Evolutionary conservation across 2,113 vertebrate genomes (phyloP).

Genomic region (Petroica traversi): DNA sequence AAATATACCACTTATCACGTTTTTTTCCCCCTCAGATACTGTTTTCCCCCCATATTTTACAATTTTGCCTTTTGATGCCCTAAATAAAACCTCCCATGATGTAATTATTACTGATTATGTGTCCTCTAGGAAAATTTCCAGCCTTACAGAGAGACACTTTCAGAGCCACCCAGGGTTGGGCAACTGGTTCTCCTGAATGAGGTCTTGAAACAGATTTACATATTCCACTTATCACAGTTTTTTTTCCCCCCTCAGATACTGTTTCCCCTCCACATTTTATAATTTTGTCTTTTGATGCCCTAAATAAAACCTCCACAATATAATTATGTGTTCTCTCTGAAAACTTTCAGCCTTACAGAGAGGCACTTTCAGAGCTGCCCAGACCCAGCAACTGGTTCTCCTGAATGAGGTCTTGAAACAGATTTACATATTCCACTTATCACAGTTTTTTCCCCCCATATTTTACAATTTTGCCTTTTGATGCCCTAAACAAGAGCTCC

Average conservation of each 20-base stretch:
- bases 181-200: no score
- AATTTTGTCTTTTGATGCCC: background rate
- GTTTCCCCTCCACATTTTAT: accelerated
- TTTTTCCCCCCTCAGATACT: no score
- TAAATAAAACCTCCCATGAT: background rate
- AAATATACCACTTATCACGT: accelerated
- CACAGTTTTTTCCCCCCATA: accelerated
- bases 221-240: accelerated
- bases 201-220: no score
- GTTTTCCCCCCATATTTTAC: background rate
- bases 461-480: background rate
- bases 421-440: background rate
- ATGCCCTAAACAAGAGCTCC: background rate
- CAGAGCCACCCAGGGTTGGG: background rate
- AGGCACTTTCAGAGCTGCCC: background rate
- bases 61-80: background rate
- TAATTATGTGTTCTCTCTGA: background rate
- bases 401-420: no score
- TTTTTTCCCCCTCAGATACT: background rate
- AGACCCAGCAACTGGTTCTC: background rate
- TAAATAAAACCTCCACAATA: background rate
- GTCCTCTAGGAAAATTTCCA: background rate
- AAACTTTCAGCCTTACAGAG: accelerated
- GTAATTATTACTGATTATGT: accelerated
- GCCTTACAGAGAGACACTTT: accelerated